phyloP scores from a whole-genome alignment of 1,140 invertebrate genomes.

The Hycleus phaleratus region DNA sequence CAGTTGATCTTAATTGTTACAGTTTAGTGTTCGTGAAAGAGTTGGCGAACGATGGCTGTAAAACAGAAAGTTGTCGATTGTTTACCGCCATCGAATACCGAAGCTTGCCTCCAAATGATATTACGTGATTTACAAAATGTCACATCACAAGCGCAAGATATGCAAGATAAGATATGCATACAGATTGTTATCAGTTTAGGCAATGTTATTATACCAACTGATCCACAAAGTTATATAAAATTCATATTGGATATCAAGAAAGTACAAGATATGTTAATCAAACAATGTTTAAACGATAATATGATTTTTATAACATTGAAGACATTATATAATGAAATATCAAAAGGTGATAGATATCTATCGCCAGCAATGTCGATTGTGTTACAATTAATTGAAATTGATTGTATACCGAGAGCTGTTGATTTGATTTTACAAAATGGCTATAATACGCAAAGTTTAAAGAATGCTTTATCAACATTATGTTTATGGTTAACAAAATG shows the following conservation, averaged over 20 bases:
- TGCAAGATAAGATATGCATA: slow-evolving; percentile 25
- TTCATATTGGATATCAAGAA: slow-evolving; percentile 42
- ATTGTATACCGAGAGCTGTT: slow-evolving; percentile 43
- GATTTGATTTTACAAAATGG: slow-evolving; percentile 39
- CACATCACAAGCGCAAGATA: slow-evolving; percentile 17
- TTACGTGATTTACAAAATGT: slow-evolving; percentile 29
- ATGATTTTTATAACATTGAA: slow-evolving; percentile 36
- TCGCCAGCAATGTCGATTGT: slow-evolving; percentile 49
- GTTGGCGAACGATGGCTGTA: slow-evolving; percentile 28
- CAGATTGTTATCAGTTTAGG: slow-evolving; percentile 33
- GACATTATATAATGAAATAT: slow-evolving; percentile 42
- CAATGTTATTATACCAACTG: slow-evolving; percentile 29
- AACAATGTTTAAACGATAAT: slow-evolving; percentile 31
- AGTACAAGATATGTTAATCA: slow-evolving; percentile 39
- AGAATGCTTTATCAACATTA: slow-evolving; percentile 43
- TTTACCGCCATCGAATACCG: slow-evolving; percentile 15
- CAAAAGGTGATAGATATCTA: slow-evolving; percentile 36
- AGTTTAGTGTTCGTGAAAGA: neutral
- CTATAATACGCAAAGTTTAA: slow-evolving; percentile 32
- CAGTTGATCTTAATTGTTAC: no score
- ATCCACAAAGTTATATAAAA: slow-evolving; percentile 26
- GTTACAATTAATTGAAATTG: slow-evolving; percentile 43
- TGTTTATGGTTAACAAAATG: slow-evolving; percentile 47
- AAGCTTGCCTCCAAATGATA: slow-evolving; percentile 27
- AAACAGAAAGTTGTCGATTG: slow-evolving; percentile 36